Conservation (phyloP, 23 tunicate species). For the Styela clava region DNA sequence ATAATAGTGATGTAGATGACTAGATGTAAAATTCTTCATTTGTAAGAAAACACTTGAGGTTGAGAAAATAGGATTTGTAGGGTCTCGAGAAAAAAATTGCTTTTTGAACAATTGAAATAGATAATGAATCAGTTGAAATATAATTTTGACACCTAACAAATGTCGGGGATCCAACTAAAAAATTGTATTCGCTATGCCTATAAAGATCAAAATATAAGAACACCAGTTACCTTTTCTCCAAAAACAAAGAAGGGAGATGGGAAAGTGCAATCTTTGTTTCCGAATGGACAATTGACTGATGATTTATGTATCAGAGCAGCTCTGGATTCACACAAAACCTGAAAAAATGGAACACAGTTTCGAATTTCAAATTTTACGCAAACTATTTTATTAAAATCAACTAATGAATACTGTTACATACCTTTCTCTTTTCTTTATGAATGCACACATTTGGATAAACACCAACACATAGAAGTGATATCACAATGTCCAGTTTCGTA, state of each 20-base stretch:
- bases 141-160: too few species aligned
- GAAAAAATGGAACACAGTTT: constrained; percentile 2
- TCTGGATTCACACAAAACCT: constrained; percentile 71
- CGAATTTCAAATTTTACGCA: too few species aligned
- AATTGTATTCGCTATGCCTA: too few species aligned
- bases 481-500: constrained; percentile 54
- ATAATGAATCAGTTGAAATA: too few species aligned
- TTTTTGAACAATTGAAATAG: too few species aligned
- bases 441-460: constrained; percentile 85
- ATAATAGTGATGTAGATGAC: neutral
- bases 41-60: too few species aligned
- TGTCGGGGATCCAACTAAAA: too few species aligned
- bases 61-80: too few species aligned
- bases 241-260: constrained; percentile 87
- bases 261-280: constrained; percentile 86
- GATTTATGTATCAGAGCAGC: constrained; percentile 92
- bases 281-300: constrained; percentile 93
- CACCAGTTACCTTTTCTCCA: constrained; percentile 89
- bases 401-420: too few species aligned
- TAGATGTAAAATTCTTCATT: neutral
- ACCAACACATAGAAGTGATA: constrained; percentile 80
- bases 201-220: too few species aligned
- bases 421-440: constrained; percentile 87
- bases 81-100: too few species aligned
- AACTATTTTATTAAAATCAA: too few species aligned